Conservation (phyloP, 2,113 vertebrate species). For the Apteryx owenii region DNA sequence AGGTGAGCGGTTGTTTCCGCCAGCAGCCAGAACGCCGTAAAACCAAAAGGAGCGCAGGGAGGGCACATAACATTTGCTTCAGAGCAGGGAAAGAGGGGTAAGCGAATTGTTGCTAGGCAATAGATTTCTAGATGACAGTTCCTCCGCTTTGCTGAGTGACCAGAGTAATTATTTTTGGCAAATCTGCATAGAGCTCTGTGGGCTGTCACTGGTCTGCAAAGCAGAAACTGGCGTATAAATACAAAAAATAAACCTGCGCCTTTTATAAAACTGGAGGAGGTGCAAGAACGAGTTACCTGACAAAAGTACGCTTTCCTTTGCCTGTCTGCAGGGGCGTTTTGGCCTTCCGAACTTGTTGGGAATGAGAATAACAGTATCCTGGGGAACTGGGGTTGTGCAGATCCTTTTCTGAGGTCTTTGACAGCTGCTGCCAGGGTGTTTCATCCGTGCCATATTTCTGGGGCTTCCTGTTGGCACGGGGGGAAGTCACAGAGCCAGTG, state of each 20-base stretch:
- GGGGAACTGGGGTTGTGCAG: not conserved
- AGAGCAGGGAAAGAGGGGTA: not conserved
- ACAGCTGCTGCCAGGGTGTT: not conserved
- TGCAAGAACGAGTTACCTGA: not conserved
- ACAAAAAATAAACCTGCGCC: not conserved
- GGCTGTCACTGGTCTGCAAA: not conserved
- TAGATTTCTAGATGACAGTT: slow-evolving; percentile 9
- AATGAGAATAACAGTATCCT: too few species aligned
- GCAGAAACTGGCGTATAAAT: not conserved
- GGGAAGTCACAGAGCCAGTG: not conserved
- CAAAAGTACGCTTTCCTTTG: not conserved
- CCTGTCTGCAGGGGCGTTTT: not conserved
- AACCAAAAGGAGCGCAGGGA: not conserved
- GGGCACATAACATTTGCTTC: not conserved
- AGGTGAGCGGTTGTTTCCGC: not conserved
- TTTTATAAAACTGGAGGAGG: not conserved
- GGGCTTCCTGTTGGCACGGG: not conserved
- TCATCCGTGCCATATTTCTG: not conserved
- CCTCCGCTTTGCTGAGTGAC: slow-evolving; percentile 34
- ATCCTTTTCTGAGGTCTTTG: not conserved
- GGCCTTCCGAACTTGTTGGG: not conserved
- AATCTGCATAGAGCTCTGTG: not conserved
- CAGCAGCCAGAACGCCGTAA: not conserved
- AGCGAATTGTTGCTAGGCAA: slow-evolving; percentile 9
- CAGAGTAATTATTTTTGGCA: slow-evolving; percentile 41